Conservation (phyloP, 1,140 invertebrate genomes). For the Diorhabda sublineata region DNA sequence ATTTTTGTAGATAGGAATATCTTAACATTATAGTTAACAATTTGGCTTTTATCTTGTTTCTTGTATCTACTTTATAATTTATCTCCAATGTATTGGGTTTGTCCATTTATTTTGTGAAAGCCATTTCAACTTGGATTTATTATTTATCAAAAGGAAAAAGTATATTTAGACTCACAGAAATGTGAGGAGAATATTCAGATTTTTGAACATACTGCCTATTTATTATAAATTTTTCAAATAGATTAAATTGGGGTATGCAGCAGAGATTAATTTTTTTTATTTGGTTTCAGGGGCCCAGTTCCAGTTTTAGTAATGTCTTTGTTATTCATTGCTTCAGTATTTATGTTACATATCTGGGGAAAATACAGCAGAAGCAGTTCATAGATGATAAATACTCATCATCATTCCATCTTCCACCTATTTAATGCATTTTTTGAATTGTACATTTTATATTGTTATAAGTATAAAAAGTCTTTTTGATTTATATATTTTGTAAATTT, state of each 20-base stretch:
- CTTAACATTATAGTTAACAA: not conserved
- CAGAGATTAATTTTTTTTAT: slow-evolving; percentile 25
- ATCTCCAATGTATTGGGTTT: too few species aligned
- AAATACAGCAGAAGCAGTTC: slow-evolving; percentile 96
- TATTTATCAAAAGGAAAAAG: too few species aligned
- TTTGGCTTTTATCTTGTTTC: not conserved
- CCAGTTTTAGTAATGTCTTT: slow-evolving; percentile 99
- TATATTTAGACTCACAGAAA: too few species aligned
- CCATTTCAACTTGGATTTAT: too few species aligned
- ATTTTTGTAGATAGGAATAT: not conserved
- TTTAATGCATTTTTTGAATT: slow-evolving; percentile 34
- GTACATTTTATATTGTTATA: slow-evolving; percentile 35
- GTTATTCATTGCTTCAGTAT: slow-evolving; percentile 98
- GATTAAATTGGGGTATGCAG: not conserved
- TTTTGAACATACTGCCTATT: too few species aligned
- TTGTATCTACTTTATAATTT: not conserved
- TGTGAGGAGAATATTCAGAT: too few species aligned
- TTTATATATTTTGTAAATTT: slow-evolving; percentile 1
- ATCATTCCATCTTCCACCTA: slow-evolving; percentile 35
- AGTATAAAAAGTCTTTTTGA: slow-evolving; percentile 1
- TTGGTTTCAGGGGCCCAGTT: slow-evolving; percentile 86
- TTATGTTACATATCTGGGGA: slow-evolving; percentile 99
- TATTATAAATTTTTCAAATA: too few species aligned
- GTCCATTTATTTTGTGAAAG: too few species aligned
- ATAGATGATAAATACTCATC: slow-evolving; percentile 51